Conservation (phyloP, 2,888 invertebrate species). For the Dynastes tityus region DNA sequence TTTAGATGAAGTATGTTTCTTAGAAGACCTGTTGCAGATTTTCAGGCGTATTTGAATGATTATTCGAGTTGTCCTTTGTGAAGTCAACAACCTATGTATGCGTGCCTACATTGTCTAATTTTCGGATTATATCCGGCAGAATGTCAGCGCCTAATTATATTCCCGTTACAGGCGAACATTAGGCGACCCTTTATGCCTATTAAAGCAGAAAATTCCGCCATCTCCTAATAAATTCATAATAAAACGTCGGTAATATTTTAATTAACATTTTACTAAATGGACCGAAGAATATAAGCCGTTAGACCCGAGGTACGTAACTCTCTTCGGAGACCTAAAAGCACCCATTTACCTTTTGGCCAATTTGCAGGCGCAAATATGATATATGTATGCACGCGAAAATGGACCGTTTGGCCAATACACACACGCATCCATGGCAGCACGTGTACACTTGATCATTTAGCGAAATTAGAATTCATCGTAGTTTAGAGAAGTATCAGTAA, state of each 20-base stretch:
- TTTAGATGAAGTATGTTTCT: no score
- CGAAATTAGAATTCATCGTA: constrained; percentile 1
- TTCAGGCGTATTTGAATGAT: no score
- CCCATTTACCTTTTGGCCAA: neutral
- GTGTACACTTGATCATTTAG: neutral
- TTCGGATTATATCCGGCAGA: neutral
- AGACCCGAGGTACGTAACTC: neutral
- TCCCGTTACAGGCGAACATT: neutral
- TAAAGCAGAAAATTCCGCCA: constrained; percentile 7
- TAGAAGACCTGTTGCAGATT: no score
- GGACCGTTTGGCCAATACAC: neutral
- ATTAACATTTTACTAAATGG: constrained; percentile 38
- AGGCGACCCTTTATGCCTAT: constrained; percentile 10
- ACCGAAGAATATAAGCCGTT: constrained; percentile 36
- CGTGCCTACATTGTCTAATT: neutral
- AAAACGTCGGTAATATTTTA: constrained; percentile 37
- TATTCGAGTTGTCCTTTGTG: no score
- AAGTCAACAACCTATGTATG: no score
- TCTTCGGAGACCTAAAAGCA: neutral
- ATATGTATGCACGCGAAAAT: neutral
- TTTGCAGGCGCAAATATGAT: neutral
- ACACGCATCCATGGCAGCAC: neutral
- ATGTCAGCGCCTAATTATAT: neutral
- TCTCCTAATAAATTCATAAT: constrained; percentile 27
- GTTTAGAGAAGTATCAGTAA: neutral